phyloP scores from a whole-genome alignment of 2,113 vertebrate genomes.

The Semicossyphus pulcher region DNA sequence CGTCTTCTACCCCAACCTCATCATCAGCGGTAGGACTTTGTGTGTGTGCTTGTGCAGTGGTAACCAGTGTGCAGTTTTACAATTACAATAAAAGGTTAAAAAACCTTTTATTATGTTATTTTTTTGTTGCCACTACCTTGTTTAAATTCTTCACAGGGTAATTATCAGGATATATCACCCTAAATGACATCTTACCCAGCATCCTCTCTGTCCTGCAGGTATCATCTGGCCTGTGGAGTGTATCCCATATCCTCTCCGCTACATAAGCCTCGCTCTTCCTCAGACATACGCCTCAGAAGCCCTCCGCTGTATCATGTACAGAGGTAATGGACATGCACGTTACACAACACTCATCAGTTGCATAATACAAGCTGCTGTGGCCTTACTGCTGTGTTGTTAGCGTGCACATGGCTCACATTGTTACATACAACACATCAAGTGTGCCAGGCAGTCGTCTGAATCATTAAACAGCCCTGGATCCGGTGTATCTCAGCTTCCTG shows the following conservation, averaged over 20 bases:
- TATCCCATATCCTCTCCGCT: constrained; percentile 84
- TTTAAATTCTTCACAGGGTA: not conserved
- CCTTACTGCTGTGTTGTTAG: not conserved
- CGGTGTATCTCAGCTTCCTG: constrained; percentile 41
- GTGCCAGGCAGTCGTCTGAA: constrained; percentile 33
- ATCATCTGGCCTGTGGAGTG: constrained; percentile 87
- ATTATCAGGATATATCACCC: not conserved
- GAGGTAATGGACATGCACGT: constrained; percentile 75
- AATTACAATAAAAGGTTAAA: too few species aligned
- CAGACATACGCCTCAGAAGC: constrained; percentile 85
- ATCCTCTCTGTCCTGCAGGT: constrained; percentile 63
- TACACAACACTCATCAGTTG: constrained; percentile 33
- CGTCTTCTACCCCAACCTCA: constrained; percentile 86
- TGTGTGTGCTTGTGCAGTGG: not conserved
- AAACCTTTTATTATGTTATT: too few species aligned
- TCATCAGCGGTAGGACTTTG: constrained; percentile 76
- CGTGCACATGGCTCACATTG: not conserved
- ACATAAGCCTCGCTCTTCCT: constrained; percentile 83
- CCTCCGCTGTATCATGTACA: constrained; percentile 85
- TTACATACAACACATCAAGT: not conserved
- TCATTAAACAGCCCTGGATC: constrained; percentile 55
- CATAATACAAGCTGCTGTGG: not conserved
- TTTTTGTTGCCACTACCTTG: not conserved
- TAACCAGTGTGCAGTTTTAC: not conserved
- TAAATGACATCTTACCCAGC: constrained; percentile 9